Base-by-base conservation (phyloP, 1,140 invertebrate species). In the Zophobas atratus region DNA sequence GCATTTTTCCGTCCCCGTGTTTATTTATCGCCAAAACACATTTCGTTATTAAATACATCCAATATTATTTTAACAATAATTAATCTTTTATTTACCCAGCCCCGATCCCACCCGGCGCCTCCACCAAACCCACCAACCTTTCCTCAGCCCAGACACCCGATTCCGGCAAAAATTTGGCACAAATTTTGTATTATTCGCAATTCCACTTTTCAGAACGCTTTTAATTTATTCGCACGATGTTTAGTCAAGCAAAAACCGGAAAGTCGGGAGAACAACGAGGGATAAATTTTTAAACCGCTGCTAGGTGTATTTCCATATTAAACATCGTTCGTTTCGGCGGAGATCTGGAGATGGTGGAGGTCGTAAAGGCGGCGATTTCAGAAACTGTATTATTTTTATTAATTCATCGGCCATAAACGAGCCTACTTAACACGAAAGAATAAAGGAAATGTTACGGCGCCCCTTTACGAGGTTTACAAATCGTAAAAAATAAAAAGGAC, bases 261-360 rank as follows among this genome's bases (percentile, higher is more conserved):
- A 49, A 48, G 56, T 20, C 39, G 41, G 36, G 33, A 43, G 56
- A 57, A 49, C 74, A 60, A 70, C 35, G 33, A 49, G 35, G 43
- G 56, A 76, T 76, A 67, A 76, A 76, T 76, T 76, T 76, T 76
- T 76, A 76, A 67, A 76, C 56, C 43, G 74, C 53, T 46, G 33
- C 56, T 49, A 67, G 56, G 56, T 67, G 43, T 76, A 76, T 76
- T 76, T 76, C 46, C 74, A 76, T 76, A 63, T 60, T 76, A 63
- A 76, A 60, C 60, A 75, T 76, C 56, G 33, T 67, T 43, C 43
- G 36, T 76, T 76, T 51, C 49, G 46, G 63, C 41, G 51, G 49
- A 51, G 49, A 51, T 20, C 43, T 51, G 2, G 49, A 51, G 49
- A 51, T 51, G 2, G 49, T 51, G 49, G 4, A 20, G n/a, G 49